Conservation (phyloP, 2,888 invertebrate species). For the Drosophila barbarae region DNA sequence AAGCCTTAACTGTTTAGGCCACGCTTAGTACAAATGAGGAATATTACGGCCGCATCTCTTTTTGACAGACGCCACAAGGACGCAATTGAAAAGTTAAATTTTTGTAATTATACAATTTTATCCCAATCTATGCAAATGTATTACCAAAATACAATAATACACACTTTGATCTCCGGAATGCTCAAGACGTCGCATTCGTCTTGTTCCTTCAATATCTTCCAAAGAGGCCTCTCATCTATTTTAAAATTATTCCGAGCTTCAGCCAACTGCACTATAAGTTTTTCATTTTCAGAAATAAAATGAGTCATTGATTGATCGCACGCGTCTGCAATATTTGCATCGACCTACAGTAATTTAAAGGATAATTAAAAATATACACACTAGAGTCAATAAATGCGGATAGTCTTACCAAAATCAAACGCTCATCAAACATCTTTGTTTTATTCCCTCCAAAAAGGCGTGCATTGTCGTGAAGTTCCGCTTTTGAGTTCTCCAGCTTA, state of each 20-base stretch:
- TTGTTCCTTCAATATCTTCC: constrained; percentile 74
- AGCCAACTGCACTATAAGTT: constrained; percentile 58
- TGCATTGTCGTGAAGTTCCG: constrained; percentile 66
- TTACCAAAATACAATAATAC: background rate
- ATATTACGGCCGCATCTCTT: background rate
- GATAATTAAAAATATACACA: background rate
- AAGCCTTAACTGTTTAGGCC: background rate
- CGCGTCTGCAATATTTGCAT: constrained; percentile 70
- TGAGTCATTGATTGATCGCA: constrained; percentile 67
- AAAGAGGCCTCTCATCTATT: constrained; percentile 57
- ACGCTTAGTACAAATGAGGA: background rate
- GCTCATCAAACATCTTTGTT: constrained; percentile 61
- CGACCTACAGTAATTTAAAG: constrained; percentile 49
- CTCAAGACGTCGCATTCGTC: constrained; percentile 74
- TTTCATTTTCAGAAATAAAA: constrained; percentile 70
- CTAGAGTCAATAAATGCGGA: background rate
- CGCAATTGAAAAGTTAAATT: background rate
- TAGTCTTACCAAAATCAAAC: constrained; percentile 64
- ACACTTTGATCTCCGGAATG: constrained; percentile 70
- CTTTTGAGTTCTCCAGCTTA: constrained; percentile 71
- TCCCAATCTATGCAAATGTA: background rate
- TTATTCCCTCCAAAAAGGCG: constrained; percentile 71
- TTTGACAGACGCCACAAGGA: background rate
- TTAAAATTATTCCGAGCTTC: constrained; percentile 49
- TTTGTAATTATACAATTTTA: background rate